Base-by-base conservation (phyloP, 2,113 vertebrate genomes). In the Aegithalos caudatus region DNA sequence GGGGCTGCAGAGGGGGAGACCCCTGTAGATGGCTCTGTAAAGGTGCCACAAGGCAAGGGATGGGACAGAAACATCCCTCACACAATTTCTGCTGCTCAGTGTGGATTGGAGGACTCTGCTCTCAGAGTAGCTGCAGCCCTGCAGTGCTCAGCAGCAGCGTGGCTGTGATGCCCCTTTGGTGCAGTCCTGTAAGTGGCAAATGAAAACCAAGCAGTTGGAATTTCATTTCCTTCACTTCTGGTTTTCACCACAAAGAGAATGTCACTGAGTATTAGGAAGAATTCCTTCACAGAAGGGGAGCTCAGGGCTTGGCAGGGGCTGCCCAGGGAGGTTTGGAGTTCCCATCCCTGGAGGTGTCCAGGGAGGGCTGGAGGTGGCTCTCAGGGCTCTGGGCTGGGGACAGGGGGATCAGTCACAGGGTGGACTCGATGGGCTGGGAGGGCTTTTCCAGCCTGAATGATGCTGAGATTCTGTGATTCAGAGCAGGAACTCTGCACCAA, bases 301-400 rank as follows among this genome's bases (percentile, higher is more conserved):
- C 1, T 25, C 25, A 35, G 48, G 21, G 45, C 6, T 22, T 64
- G 66, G 31, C 4, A 64, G 29, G 40, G 11, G 21, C 9, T 64
- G 38, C 47, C 62, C 47, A 11, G 84, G 33, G n/a, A 11, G 28
- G 18, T 12, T 1, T 33, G 38, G 38, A 23, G 38, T 38, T 2
- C 11, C 54, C 27, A 10, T 8, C 38, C 38, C 72, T 53, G 64
- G 47, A 47, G 64, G 47, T n/a, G 54, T 16, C 64, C 38, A 9
- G 3, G 64, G 64, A 24, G 4, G 0, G 1, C n/a, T 40, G 74
- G 57, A 31, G 0, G 4, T 42, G 74, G 25, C 66, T 56, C 35
- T 64, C 5, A 6, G 66, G 0, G 58, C 50, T 13, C 12, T 50
- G 50, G 66, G 57, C 35, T 37, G 35, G 50, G 11, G 31, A 37